Base-by-base conservation (phyloP, 53 echinoderm and acorn worm species). In the Echinarachnius parma region DNA sequence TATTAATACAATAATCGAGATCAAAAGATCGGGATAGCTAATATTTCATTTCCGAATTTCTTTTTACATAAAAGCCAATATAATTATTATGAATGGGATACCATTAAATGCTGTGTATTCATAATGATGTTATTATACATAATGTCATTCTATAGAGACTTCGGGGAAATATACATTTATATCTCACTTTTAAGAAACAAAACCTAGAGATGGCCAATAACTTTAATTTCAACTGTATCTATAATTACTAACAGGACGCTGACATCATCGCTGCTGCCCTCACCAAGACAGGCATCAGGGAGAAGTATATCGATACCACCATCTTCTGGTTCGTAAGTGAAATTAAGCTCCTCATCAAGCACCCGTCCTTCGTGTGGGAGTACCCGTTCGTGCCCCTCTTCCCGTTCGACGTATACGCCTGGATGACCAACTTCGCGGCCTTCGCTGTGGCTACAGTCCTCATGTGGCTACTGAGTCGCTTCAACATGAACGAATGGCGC, bases 221-320 rank as follows among this genome's bases (percentile, higher is more conserved):
- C n/a, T n/a, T n/a, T n/a, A n/a, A n/a, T n/a, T 34, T 61, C 29
- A 3, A 31, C 50, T 25, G n/a, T n/a, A n/a, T n/a, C n/a, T n/a
- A n/a, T n/a, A n/a, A n/a, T n/a, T n/a, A n/a, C n/a, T n/a, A 19
- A 27, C 86, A 93, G 93, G 89, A 93, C 46, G 93, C 89, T 4
- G 93, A 93, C 44, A 56, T 90, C 14, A 83, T 83, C 9, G 89
- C 89, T 5, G 93, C 59, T 5, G 79, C 89, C 2, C 60, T 93
- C 16, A 78, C 78, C 4, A 76, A 54, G 62, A 86, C 86, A 14
- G 32, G 21, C 0, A 77, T 76, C 20, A 45, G 93, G 30, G 89
- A 89, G 63, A 65, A 64, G 1, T 90, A 66, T 25, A 78, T 93
- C 31, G 93, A 93, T 35, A 90, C 83, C 60, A 75, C 86, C 14